phyloP scores from a whole-genome alignment of 2,797 vertebrate genomes.

The Typhlichthys subterraneus region DNA sequence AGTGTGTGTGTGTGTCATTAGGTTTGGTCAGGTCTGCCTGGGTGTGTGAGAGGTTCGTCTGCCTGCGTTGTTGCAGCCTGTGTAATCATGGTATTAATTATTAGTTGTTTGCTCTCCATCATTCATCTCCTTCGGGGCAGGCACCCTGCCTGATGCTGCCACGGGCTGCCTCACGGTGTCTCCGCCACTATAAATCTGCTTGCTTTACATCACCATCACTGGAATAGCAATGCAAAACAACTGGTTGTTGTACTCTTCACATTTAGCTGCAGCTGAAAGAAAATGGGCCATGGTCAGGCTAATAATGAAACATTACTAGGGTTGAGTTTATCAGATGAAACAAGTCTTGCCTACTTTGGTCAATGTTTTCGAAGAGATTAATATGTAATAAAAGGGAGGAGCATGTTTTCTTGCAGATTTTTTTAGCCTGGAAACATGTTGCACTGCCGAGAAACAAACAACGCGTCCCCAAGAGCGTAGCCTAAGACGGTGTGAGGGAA shows the following conservation, averaged over 20 bases:
- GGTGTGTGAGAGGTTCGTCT: conserved; percentile 69
- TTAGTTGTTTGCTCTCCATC: conserved; percentile 84
- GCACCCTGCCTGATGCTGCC: conserved; percentile 67
- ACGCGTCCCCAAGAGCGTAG: conserved; percentile 58
- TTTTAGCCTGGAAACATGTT: conserved; percentile 43
- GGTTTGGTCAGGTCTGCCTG: conserved; percentile 76
- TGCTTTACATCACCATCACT: conserved; percentile 59
- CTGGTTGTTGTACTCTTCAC: conserved; percentile 8
- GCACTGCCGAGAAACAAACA: conserved; percentile 62
- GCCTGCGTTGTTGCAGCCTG: conserved; percentile 76
- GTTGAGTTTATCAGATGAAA: conserved; percentile 4
- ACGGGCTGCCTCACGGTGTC: conserved; percentile 66
- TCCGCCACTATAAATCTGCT: conserved; percentile 72
- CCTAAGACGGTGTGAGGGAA: conserved; percentile 71
- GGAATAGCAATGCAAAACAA: not conserved
- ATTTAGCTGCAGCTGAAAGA: not conserved
- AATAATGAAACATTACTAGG: not conserved
- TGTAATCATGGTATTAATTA: conserved; percentile 83
- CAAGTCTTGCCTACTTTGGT: not conserved
- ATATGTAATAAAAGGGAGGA: conserved; percentile 16
- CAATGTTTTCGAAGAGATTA: not conserved
- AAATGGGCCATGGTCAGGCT: conserved; percentile 2
- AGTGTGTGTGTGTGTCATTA: conserved; percentile 58
- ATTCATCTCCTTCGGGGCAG: conserved; percentile 70
- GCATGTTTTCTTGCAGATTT: conserved; percentile 16